These are phyloP conservation scores for Cecropterus lyciades DNA, from an alignment of 1,140 invertebrate genomes.

Conservation along the genomic window DNA sequence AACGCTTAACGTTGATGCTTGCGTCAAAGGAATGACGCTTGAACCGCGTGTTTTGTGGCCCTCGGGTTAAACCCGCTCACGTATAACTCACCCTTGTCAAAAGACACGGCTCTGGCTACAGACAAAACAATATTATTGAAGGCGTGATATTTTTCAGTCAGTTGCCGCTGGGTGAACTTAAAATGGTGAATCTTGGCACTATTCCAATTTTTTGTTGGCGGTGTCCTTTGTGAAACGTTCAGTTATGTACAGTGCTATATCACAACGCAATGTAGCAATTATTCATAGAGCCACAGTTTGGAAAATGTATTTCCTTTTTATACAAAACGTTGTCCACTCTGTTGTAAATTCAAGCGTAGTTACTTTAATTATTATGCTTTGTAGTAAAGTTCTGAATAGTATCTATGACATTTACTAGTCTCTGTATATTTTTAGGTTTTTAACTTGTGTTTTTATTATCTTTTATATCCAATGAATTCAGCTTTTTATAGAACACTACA, in stretches of 20 bases:
- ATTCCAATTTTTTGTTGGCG: conserved; percentile 56
- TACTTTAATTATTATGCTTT: too few relatives aligned
- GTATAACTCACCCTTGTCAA: conserved; percentile 24
- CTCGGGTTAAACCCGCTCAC: too few relatives aligned
- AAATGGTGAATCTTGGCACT: conserved; percentile 53
- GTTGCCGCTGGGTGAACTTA: conserved; percentile 50
- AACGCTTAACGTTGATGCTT: too few relatives aligned
- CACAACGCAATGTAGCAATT: conserved; percentile 37
- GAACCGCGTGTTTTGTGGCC: too few relatives aligned
- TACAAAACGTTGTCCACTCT: conserved; percentile 4
- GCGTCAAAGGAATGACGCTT: not conserved
- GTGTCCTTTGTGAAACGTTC: conserved; percentile 48
- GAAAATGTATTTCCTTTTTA: conserved; percentile 33
- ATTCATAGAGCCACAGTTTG: conserved; percentile 31
- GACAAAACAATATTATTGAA: conserved; percentile 19
- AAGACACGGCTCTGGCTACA: conserved; percentile 20
- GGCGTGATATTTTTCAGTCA: conserved; percentile 32
- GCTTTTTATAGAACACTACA: too few relatives aligned
- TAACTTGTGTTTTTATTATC: too few relatives aligned
- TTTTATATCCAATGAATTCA: too few relatives aligned
- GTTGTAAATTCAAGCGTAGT: not conserved
- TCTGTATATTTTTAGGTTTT: too few relatives aligned
- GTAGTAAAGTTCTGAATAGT: too few relatives aligned
- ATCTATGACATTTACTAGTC: too few relatives aligned
- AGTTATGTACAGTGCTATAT: conserved; percentile 44